Evolutionary conservation across 2,113 vertebrate species (phyloP), one percentile per base, ranked within the genome.

Genomic region (Acrocephalus arundinaceus): DNA sequence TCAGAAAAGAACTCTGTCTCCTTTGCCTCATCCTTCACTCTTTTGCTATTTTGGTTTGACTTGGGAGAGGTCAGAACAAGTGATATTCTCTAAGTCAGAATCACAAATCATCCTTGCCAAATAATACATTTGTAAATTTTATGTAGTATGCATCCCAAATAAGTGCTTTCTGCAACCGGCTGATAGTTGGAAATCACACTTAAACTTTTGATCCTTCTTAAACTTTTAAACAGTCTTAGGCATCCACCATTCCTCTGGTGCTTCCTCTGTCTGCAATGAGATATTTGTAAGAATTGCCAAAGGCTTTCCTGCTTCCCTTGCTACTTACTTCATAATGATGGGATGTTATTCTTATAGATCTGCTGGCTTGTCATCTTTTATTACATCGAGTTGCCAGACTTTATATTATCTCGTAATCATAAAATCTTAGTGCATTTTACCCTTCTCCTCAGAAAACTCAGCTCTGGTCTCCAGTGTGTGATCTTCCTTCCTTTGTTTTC

Each of bases 361-460:
- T 89, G 17, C 58, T 89, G 68, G 41, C 73, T 89, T 94, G 89
- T 96, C 94, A 85, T 78, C 39, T 93, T 89, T 95, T 93, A 94
- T 97, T 92, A 75, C 52, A 61, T 87, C 48, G 72, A 48, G 35
- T 93, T 93, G 43, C 65, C 45, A 92, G 93, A 75, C 49, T 91
- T 87, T 78, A 81, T 87, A 48, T 33, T 23, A 49, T 75, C 61
- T 68, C 90, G n/a, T 61, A 89, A 89, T 78, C 27, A 57, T 89
- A 92, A 93, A 75, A 87, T 75, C 76, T 93, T 59, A 92, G 89
- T 49, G 24, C 37, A 68, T 90, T 92, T 94, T 89, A 55, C 46
- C 27, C 55, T 87, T 81, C 91, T 85, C 41, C 49, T 70, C 13
- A 43, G 51, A 86, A 94, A 88, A 86, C 15, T 63, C 67, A 59